phyloP scores from a whole-genome alignment of 2,797 vertebrate genomes.

The Lepilemur ruficaudatus region DNA sequence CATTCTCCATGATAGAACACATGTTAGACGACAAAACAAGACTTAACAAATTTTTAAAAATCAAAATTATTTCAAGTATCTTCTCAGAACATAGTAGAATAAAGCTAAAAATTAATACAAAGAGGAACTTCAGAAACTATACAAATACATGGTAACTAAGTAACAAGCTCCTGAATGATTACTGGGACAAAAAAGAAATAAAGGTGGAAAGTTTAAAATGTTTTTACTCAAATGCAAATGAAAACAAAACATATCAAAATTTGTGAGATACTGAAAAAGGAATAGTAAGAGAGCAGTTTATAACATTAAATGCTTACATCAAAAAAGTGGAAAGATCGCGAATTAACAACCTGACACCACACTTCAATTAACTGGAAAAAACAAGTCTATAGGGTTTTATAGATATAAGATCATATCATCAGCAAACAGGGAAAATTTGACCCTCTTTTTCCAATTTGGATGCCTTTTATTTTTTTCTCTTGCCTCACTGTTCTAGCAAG shows the following conservation, averaged over 20 bases:
- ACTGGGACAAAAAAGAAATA: neutral
- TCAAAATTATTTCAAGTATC: neutral
- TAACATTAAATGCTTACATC: neutral
- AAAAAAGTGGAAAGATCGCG: neutral
- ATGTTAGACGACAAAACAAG: neutral
- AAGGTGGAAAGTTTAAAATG: neutral
- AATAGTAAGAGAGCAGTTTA: neutral
- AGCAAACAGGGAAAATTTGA: too few species aligned
- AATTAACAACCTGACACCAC: neutral
- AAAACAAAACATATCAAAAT: neutral
- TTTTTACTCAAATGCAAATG: neutral
- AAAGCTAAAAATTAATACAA: neutral
- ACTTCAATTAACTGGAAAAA: neutral
- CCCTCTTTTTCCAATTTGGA: too few species aligned
- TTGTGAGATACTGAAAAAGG: neutral
- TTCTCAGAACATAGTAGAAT: neutral
- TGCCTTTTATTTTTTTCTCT: too few species aligned
- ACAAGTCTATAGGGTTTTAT: neutral
- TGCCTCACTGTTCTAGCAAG: too few species aligned
- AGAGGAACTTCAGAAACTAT: neutral
- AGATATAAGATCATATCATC: too few species aligned
- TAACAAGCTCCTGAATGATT: neutral
- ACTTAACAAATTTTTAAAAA: neutral
- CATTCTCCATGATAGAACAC: neutral
- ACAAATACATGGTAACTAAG: neutral